Evolutionary conservation across 2,797 vertebrate genomes (phyloP), one percentile per base, ranked within the genome.

Genomic region (Phaenicophaeus curvirostris): DNA sequence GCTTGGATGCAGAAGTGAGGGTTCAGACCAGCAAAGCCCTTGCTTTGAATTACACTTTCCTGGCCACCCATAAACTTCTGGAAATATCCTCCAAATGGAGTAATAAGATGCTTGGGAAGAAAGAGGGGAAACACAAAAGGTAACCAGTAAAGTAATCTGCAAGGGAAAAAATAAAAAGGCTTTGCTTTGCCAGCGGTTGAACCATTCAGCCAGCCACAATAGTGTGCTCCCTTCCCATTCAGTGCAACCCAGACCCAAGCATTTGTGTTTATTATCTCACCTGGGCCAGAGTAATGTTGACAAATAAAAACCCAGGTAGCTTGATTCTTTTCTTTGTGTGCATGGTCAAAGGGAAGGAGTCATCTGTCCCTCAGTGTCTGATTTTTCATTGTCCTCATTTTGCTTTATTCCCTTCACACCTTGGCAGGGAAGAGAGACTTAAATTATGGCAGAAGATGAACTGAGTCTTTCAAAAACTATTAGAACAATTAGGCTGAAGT

Each of bases 181-280:
- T 68, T 67, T 55, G 51, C 57, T 89, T 31, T 83, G 84, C 75
- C 83, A 89, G 55, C 44, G 86, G 24, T 17, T 2, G 4, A 39
- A 74, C 35, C 61, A 65, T 91, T 92, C 86, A 91, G 66, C 19
- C 46, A 62, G 63, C 39, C n/a, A 91, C 90, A 95, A 89, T 37
- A 79, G 61, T 3, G 0, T 53, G 65, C n/a, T 95, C 62, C 57
- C 31, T 87, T 69, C 58, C 61, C 27, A 10, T n/a, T 77, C 63
- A 61, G 46, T 51, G 57, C 62, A 39, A 55, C 57, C 65, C 75
- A 82, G 63, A 62, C 84, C 61, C 3, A 41, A 24, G 73, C 51
- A 35, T 74, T 93, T 37, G 67, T 72, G 63, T 71, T 88, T 78
- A 84, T 96, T 97, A 93, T 96, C 95, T 96, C 0, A 0, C 71